phyloP scores from a whole-genome alignment of 2,888 invertebrate species.

The Penaeus monodon region DNA sequence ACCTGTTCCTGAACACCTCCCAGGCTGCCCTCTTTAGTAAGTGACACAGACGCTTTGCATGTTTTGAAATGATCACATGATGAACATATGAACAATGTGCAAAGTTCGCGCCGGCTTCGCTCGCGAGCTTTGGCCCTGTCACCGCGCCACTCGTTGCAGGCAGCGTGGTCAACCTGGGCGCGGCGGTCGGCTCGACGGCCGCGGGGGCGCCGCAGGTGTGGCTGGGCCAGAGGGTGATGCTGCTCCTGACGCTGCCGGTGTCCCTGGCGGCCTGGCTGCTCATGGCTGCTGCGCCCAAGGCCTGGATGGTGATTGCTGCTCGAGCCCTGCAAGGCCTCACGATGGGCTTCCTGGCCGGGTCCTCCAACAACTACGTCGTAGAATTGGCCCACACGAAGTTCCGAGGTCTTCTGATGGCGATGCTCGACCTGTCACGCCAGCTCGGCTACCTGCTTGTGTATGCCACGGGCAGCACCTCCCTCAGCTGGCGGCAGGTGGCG shows the following conservation, averaged over 20 bases:
- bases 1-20: background rate
- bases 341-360: slow-evolving; percentile 42
- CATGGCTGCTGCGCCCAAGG: slow-evolving; percentile 28
- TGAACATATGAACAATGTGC: background rate
- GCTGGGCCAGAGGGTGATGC: slow-evolving; percentile 50
- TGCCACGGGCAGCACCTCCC: slow-evolving; percentile 27
- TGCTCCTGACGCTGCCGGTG: slow-evolving; percentile 46
- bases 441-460: slow-evolving; percentile 49
- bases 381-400: slow-evolving; percentile 45
- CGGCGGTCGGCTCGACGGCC: slow-evolving; percentile 35
- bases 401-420: slow-evolving; percentile 38
- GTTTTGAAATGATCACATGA: background rate
- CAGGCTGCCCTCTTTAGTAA: slow-evolving; percentile 49
- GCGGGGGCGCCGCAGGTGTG: slow-evolving; percentile 39
- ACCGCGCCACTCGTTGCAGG: slow-evolving; percentile 27
- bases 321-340: slow-evolving; percentile 45
- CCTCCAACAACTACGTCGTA: slow-evolving; percentile 52
- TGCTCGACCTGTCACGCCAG: slow-evolving; percentile 33
- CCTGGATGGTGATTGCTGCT: slow-evolving; percentile 25
- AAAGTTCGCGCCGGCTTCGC: background rate
- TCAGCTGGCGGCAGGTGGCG: slow-evolving; percentile 47
- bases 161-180: slow-evolving; percentile 46
- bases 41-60: background rate
- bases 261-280: slow-evolving; percentile 42
- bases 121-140: background rate